Evolutionary conservation across 2,797 vertebrate species (phyloP).

Genomic region (Dromococcyx pavoninus): DNA sequence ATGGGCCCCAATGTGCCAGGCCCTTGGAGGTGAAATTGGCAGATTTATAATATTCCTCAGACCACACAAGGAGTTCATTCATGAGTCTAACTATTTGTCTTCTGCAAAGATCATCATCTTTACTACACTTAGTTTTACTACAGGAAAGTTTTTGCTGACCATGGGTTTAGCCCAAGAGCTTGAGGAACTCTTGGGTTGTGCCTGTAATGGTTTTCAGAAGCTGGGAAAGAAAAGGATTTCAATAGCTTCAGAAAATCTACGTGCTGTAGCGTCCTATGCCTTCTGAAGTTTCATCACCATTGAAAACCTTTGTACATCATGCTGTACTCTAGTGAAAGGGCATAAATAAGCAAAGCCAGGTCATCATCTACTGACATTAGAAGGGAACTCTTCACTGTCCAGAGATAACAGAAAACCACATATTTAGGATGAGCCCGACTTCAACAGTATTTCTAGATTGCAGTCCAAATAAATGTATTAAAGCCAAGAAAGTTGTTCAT

Average conservation of each 20-base stretch:
- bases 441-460: not conserved
- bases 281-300: not conserved
- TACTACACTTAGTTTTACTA: not conserved
- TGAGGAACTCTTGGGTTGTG: not conserved
- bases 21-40: not conserved
- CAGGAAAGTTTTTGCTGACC: not conserved
- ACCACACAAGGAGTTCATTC: not conserved
- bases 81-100: not conserved
- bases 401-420: not conserved
- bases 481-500: not conserved
- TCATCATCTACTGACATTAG: not conserved
- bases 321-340: not conserved
- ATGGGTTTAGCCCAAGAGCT: not conserved
- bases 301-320: not conserved
- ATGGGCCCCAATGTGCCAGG: not conserved
- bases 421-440: not conserved
- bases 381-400: not conserved
- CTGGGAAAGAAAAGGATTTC: not conserved
- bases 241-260: not conserved
- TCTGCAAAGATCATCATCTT: not conserved
- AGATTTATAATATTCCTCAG: not conserved
- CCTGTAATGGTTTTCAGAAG: not conserved
- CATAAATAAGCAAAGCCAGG: not conserved
- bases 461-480: not conserved
- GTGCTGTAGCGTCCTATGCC: not conserved